Base-by-base conservation (phyloP, 2,888 invertebrate species). In the Mesochorus sp. region DNA sequence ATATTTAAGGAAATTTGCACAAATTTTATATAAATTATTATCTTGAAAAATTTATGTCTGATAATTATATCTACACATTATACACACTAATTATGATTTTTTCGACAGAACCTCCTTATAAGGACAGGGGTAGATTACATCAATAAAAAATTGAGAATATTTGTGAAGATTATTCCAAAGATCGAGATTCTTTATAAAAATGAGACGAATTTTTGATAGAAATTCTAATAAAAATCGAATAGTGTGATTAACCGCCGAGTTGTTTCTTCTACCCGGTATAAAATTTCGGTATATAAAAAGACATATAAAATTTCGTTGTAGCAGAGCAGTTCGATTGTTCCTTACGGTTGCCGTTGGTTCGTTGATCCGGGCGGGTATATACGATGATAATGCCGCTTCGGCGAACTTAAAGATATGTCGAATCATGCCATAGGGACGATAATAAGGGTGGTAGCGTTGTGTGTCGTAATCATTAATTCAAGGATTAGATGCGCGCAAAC, bases 401-500 rank as follows among this genome's bases (percentile, higher is more conserved):
- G 82, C 84, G 81, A 84, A 87, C 86, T 86, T 87, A 84, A 89
- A 90, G 89, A 89, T 89, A 85, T 82, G 86, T 87, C 87, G 86
- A 84, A 87, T 90, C 87, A 87, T 80, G 84, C 82, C 82, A n/a
- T n/a, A n/a, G 81, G 80, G 81, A 64, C 81, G 81, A 76, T 83
- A 83, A 85, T 85, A 17, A 14, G 14, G 26, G 12, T 1, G n/a
- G 12, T 44, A 21, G 21, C 31, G 53, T 44, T 59, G 19, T 47
- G 84, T 83, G 82, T 84, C 76, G 84, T 84, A 88, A 90, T 89
- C 90, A 90, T 90, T 91, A 90, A 91, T 90, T 90, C 87, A 85
- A 85, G 89, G 90, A 90, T 90, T 90, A 90, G 85, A 84, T 82
- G 87, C 85, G 87, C 88, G 90, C 87, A 89, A 90, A 91, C 88